These are phyloP conservation scores for Coregonus clupeaformis DNA, from an alignment of 2,113 vertebrate genomes.

Conservation along the genomic window DNA sequence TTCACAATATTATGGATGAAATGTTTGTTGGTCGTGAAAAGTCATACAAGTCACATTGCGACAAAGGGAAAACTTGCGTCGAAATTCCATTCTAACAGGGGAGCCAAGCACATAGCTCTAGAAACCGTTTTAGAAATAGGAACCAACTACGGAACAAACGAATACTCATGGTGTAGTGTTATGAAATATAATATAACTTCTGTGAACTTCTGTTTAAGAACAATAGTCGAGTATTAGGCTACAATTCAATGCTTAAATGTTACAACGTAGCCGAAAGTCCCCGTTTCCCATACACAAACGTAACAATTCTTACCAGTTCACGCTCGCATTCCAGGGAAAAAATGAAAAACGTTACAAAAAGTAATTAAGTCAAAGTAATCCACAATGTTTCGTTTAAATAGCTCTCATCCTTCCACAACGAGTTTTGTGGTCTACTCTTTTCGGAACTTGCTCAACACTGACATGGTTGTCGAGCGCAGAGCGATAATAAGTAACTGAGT, in stretches of 20 bases:
- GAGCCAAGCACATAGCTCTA: constrained; percentile 21
- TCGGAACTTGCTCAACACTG: constrained; percentile 46
- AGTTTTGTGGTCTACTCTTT: constrained; percentile 23
- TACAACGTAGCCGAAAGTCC: background rate
- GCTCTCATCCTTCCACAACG: constrained; percentile 44
- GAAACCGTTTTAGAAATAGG: background rate
- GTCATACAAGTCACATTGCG: constrained; percentile 40
- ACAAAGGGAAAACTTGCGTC: constrained; percentile 46
- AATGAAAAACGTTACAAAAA: constrained; percentile 13
- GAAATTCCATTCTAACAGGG: constrained; percentile 65
- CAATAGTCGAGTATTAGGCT: background rate
- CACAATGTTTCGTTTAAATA: constrained; percentile 44
- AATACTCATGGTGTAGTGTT: background rate
- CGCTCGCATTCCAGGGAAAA: constrained; percentile 45
- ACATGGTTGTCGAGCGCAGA: constrained; percentile 62
- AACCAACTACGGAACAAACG: constrained; percentile 26
- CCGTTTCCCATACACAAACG: background rate
- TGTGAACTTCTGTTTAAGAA: background rate
- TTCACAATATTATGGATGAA: background rate
- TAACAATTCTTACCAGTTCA: constrained; percentile 65
- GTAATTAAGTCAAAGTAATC: constrained; percentile 26
- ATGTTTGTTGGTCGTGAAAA: background rate
- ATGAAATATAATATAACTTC: background rate
- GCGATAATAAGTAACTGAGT: constrained; percentile 80
- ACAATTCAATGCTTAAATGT: background rate